A percentile compares a stretch with the other conserved stretches of the same genome.
Evolutionary conservation across 2,888 invertebrate species (phyloP).

Genomic region (Lepidochitona cinerea): DNA sequence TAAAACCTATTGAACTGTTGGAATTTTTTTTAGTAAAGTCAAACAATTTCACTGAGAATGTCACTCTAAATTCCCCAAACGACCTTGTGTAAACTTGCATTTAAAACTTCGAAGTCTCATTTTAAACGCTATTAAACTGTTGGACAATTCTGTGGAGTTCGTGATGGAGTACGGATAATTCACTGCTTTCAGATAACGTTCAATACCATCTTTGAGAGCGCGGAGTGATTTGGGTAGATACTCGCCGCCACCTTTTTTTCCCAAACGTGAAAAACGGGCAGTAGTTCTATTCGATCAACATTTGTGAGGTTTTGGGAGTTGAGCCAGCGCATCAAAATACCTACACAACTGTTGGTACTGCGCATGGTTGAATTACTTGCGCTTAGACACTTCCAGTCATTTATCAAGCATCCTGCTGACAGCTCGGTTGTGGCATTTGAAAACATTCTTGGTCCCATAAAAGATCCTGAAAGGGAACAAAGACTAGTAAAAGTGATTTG

Average conservation of each 20-base stretch:
- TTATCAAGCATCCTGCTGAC: no score
- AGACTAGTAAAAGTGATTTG: no score
- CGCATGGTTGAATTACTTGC: no score
- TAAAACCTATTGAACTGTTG: no score
- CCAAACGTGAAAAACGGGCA: background rate
- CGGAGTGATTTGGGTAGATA: background rate
- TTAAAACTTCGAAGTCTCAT: background rate
- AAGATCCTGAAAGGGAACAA: no score
- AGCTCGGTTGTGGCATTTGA: no score
- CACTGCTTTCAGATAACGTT: background rate
- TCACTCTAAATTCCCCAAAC: no score
- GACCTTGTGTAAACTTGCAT: no score
- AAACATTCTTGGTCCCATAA: no score
- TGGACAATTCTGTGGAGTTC: background rate
- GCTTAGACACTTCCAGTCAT: no score
- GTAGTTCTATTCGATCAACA: background rate
- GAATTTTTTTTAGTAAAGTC: no score
- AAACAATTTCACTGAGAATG: no score
- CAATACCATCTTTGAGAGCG: background rate
- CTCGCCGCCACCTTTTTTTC: background rate
- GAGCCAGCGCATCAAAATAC: background rate
- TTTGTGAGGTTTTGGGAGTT: background rate
- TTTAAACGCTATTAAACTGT: background rate
- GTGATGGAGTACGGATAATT: background rate
- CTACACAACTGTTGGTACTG: background rate